A percentile compares a stretch with the other conserved stretches of the same genome.
Conservation (phyloP, 2,888 invertebrate species). For the Chirona hameri region DNA sequence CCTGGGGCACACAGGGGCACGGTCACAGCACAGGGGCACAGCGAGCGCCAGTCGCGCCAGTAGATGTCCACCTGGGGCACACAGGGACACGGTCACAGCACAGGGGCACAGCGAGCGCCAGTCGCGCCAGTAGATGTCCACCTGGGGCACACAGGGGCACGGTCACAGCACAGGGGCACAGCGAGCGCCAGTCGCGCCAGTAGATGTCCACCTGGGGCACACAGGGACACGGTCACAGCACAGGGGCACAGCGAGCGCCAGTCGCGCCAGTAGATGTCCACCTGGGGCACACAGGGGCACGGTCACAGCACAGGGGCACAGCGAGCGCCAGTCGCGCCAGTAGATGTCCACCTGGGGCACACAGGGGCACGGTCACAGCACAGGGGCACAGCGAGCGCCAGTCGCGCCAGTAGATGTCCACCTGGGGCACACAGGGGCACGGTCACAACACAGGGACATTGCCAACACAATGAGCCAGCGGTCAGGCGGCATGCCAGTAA, state of each 20-base stretch:
- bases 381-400: constrained; percentile 91
- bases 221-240: not conserved
- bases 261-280: constrained; percentile 97
- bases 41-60: constrained; percentile 97
- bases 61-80: constrained; percentile 72
- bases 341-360: constrained; percentile 72
- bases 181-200: constrained; percentile 97
- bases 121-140: constrained; percentile 97
- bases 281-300: constrained; percentile 45
- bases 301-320: constrained; percentile 64
- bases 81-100: not conserved
- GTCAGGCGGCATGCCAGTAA: too few relatives aligned
- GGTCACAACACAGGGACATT: not conserved
- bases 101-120: constrained; percentile 91
- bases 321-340: constrained; percentile 97
- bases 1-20: constrained; percentile 45
- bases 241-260: constrained; percentile 91
- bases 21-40: constrained; percentile 64
- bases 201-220: constrained; percentile 72
- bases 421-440: constrained; percentile 45
- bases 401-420: constrained; percentile 97
- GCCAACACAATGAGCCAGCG: not conserved
- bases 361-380: not conserved
- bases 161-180: constrained; percentile 64
- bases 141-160: constrained; percentile 45